Evolutionary conservation across 1,140 invertebrate genomes (phyloP).

Genomic region (Diuraphis noxia): DNA sequence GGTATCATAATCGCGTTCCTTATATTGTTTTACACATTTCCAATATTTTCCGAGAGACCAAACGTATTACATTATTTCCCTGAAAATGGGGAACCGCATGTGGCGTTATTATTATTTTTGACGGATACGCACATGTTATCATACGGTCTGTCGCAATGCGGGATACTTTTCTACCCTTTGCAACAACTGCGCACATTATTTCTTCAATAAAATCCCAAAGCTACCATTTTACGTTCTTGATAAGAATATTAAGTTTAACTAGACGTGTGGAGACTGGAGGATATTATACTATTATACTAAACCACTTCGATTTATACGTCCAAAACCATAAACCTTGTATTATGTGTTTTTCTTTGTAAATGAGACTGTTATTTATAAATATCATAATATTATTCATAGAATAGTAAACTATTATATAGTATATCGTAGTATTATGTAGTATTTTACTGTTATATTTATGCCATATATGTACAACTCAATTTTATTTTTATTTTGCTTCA

Average conservation of each 20-base stretch:
- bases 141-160: conserved; percentile 51
- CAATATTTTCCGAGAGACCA: conserved; percentile 1
- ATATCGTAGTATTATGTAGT: neutral
- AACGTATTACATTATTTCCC: conserved; percentile 20
- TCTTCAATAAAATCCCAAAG: conserved; percentile 39
- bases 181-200: conserved; percentile 52
- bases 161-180: conserved; percentile 38
- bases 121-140: conserved; percentile 46
- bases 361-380: neutral
- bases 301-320: neutral
- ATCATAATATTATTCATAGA: no score
- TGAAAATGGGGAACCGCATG: conserved; percentile 4
- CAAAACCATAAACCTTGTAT: neutral
- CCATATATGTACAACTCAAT: neutral
- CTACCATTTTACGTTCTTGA: conserved; percentile 48
- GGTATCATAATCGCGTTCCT: conserved; percentile 18
- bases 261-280: neutral
- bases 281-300: neutral
- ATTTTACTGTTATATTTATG: neutral
- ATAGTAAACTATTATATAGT: no score
- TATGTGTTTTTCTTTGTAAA: neutral
- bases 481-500: neutral
- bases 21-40: conserved; percentile 45
- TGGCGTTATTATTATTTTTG: conserved; percentile 41
- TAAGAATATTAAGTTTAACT: conserved; percentile 52